Percentiles rank a stretch among this genome's conserved stretches.
Conservation (phyloP, 1,140 invertebrate genomes). For the Neodiprion virginianus region DNA sequence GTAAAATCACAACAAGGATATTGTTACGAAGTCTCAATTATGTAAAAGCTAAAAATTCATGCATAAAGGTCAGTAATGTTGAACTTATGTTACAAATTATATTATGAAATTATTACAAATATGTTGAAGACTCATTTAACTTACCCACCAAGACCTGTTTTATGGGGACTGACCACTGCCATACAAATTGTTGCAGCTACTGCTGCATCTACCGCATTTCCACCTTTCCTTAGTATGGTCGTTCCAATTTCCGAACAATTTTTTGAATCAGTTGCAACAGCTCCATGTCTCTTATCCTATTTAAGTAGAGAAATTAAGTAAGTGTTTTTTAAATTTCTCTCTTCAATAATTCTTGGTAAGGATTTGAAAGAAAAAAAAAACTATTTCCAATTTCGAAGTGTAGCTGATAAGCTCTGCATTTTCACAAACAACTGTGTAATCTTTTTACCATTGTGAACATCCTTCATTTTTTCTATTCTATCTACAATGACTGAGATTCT, state of each 20-base stretch:
- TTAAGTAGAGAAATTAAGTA: conserved; percentile 15
- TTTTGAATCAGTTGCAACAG: conserved; percentile 74
- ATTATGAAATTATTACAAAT: background rate
- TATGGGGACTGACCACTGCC: conserved; percentile 71
- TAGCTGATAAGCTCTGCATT: conserved; percentile 13
- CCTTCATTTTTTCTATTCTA: too few relatives aligned
- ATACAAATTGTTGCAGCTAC: conserved; percentile 73
- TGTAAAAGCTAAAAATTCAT: background rate
- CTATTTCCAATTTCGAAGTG: background rate
- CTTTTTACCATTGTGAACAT: too few relatives aligned
- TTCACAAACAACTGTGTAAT: conserved; percentile 9
- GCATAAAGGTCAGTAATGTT: background rate
- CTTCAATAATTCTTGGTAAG: conserved; percentile 8
- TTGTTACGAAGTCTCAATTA: conserved; percentile 13
- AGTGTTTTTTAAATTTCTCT: conserved; percentile 9
- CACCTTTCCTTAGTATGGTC: conserved; percentile 69
- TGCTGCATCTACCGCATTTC: conserved; percentile 75
- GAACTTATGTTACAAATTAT: background rate
- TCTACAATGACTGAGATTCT: background rate
- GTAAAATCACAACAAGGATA: conserved; percentile 11
- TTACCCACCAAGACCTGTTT: conserved; percentile 76
- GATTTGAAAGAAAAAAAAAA: conserved; percentile 12
- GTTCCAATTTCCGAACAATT: conserved; percentile 77
- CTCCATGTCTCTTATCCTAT: conserved; percentile 75
- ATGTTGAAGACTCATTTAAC: conserved; percentile 28